Evolutionary conservation across 2,113 vertebrate genomes (phyloP).

Genomic region (Etheostoma cragini): DNA sequence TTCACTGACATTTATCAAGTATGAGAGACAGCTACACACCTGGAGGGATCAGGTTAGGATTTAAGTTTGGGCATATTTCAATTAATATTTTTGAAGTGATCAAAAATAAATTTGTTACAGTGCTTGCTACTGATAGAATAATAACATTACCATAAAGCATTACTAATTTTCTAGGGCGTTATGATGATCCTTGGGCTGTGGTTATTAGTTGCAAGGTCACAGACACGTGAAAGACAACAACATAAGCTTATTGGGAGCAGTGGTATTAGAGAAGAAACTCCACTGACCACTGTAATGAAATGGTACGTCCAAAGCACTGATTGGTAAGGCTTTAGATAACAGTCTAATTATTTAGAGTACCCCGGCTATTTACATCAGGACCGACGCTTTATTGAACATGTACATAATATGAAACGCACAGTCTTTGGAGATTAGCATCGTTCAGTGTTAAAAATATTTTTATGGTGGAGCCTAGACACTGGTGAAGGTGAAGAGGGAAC

Average conservation of each 20-base stretch:
- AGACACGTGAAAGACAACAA: slow-evolving; percentile 38
- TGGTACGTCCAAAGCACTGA: background rate
- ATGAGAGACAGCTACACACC: slow-evolving; percentile 20
- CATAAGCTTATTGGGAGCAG: slow-evolving; percentile 10
- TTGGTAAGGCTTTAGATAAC: background rate
- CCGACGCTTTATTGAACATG: no score
- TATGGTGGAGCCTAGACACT: no score
- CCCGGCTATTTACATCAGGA: background rate
- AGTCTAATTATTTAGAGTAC: background rate
- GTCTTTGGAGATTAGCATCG: no score
- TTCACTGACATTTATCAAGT: slow-evolving; percentile 15
- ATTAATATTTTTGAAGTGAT: slow-evolving; percentile 45
- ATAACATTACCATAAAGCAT: slow-evolving; percentile 63
- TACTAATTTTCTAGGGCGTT: slow-evolving; percentile 50
- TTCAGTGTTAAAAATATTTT: no score
- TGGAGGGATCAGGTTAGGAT: slow-evolving; percentile 26
- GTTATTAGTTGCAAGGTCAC: slow-evolving; percentile 63
- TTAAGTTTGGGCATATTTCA: slow-evolving; percentile 40
- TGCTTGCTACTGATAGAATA: slow-evolving; percentile 38
- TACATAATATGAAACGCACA: no score
- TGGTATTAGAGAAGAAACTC: slow-evolving; percentile 4
- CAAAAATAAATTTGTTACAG: slow-evolving; percentile 49
- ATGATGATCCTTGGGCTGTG: slow-evolving; percentile 41
- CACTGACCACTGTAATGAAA: slow-evolving; percentile 17
- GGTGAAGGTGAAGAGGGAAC: no score